Evolutionary conservation across 2,888 invertebrate species (phyloP), one percentile per base, ranked within the genome.

Genomic region (Ferrisia virgata): DNA sequence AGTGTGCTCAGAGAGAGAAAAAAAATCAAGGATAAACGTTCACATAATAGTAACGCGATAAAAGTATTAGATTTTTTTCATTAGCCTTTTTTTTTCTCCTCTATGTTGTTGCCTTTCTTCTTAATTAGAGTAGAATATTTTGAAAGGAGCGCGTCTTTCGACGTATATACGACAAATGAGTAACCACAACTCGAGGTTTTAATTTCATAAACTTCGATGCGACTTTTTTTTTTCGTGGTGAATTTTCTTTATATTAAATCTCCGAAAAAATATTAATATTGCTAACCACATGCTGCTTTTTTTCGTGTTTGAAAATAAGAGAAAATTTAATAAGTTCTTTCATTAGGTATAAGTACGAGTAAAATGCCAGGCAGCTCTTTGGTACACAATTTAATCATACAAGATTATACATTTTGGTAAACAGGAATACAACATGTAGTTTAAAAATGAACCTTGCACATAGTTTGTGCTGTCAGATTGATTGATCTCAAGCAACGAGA

Each of bases 61-160:
- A 72, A 72, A 33, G 33, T 72, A 72, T 72, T 72, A 72, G 72
- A 72, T 33, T 72, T 72, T 47, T 72, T 72, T 72, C 72, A 72
- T 33, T 31, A 72, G 72, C 33, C 33, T 33, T 72, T 72, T 33
- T 69, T 69, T 33, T 72, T 36, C 36, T 28, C 18, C 9, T 1
- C 36, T 33, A 6, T 72, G 6, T 69, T 9, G 28, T 64, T 64
- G 9, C 28, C 58, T 72, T 72, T 72, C n/a, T 72, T 36, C 33
- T 33, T 72, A 72, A 72, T 72, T 72, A 72, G 31, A 72, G 72
- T 18, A 33, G 72, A 72, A 72, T 72, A 33, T 72, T n/a, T 72
- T 72, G 33, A 64, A 64, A 64, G 28, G 13, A 2, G 58, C 58
- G 58, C 58, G 58, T 64, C 58, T 64, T 64, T 64, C 9, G 25